Conservation (phyloP, 1,140 invertebrate species). For the Drosophila arawakana region DNA sequence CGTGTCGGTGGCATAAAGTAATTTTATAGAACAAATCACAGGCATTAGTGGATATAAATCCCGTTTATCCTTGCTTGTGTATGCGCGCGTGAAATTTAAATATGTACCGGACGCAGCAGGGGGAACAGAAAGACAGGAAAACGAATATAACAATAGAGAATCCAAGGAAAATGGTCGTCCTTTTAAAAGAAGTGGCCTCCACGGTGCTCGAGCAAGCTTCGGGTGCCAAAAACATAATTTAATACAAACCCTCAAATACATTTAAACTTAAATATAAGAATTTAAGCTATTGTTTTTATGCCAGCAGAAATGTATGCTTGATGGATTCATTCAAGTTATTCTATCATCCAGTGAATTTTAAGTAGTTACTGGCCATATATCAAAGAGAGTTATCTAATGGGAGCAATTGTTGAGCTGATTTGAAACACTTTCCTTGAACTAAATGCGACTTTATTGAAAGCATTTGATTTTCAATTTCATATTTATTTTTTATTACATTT, state of each 20-base stretch:
- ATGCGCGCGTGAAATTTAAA: conserved; percentile 81
- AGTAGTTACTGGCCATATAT: conserved; percentile 13
- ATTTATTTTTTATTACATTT: conserved; percentile 76
- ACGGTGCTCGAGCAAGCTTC: conserved; percentile 46
- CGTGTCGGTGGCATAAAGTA: conserved; percentile 78
- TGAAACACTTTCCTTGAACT: background rate
- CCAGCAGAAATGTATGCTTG: conserved; percentile 15
- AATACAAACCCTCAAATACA: conserved; percentile 11
- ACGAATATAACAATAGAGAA: conserved; percentile 52
- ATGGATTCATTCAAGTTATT: conserved; percentile 17
- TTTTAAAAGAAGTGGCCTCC: conserved; percentile 49
- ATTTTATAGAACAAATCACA: conserved; percentile 83
- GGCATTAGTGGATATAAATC: conserved; percentile 82
- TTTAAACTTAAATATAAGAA: conserved; percentile 14
- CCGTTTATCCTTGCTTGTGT: conserved; percentile 79
- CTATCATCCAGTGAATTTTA: conserved; percentile 23
- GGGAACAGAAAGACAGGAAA: conserved; percentile 4
- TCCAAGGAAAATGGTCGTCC: conserved; percentile 67
- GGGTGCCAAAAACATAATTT: conserved; percentile 53
- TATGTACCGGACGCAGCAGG: conserved; percentile 49
- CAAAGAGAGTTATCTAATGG: conserved; percentile 12
- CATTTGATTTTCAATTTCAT: conserved; percentile 57
- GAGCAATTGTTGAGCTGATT: conserved; percentile 6
- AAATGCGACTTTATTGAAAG: conserved; percentile 1
- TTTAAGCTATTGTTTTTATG: conserved; percentile 55